Evolutionary conservation across 2,888 invertebrate species (phyloP).

Genomic region (Tachina grossa): DNA sequence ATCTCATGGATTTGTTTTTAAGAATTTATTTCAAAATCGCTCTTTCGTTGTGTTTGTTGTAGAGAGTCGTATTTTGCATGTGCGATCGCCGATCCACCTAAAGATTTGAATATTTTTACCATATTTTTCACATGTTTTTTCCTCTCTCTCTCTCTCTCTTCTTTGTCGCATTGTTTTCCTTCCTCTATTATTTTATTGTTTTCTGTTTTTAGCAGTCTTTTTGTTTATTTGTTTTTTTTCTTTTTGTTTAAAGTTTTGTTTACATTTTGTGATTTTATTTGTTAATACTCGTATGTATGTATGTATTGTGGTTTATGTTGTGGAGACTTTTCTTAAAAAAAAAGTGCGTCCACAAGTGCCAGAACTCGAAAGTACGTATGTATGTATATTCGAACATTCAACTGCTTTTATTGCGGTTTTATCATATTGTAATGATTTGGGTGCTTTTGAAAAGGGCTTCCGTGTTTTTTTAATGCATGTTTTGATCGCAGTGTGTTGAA

Average conservation of each 20-base stretch:
- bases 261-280: conserved; percentile 33
- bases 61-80: conserved; percentile 21
- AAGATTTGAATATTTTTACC: conserved; percentile 11
- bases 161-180: conserved; percentile 3
- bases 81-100: conserved; percentile 6
- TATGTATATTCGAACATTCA: conserved; percentile 1
- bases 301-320: not conserved
- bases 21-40: conserved; percentile 29
- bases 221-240: conserved; percentile 7
- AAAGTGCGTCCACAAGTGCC: not conserved
- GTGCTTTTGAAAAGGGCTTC: conserved; percentile 42
- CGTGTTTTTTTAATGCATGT: conserved; percentile 8
- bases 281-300: not conserved
- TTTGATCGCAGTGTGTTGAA: conserved; percentile 29
- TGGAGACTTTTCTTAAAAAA: conserved; percentile 34
- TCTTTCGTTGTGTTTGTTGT: conserved; percentile 17
- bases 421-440: not conserved
- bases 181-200: conserved; percentile 23
- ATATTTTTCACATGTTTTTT: not conserved
- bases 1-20: conserved; percentile 18
- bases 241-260: conserved; percentile 44
- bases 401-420: conserved; percentile 49
- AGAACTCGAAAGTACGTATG: conserved; percentile 34
- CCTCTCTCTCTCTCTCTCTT: not conserved
- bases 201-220: conserved; percentile 12